These are phyloP conservation scores for Byasa hedistus DNA, from an alignment of 2,888 invertebrate species.

Conservation along the genomic window DNA sequence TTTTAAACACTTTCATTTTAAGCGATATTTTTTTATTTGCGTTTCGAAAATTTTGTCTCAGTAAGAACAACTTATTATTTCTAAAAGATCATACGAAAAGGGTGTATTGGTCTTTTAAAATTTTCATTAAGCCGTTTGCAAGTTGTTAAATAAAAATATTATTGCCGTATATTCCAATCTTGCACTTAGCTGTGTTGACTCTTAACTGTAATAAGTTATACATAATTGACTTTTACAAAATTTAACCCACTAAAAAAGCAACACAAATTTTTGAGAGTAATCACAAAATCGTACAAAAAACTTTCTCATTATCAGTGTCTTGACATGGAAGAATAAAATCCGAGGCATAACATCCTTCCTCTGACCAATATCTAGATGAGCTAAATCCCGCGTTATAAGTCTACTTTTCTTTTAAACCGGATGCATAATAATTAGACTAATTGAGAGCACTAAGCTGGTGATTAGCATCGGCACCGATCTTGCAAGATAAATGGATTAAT, in stretches of 20 bases:
- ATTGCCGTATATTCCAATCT: no score
- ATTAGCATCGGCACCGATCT: not conserved
- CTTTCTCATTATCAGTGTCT: not conserved
- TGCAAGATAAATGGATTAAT: conserved; percentile 10
- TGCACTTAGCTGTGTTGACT: no score
- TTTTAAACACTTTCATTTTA: not conserved
- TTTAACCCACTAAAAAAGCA: no score
- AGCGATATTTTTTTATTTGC: not conserved
- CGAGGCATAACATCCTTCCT: not conserved
- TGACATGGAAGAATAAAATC: not conserved
- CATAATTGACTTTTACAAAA: no score
- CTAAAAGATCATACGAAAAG: no score
- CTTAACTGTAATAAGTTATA: no score
- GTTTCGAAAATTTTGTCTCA: no score
- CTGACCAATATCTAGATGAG: not conserved
- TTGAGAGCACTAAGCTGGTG: not conserved
- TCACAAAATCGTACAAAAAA: not conserved
- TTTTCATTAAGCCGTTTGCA: no score
- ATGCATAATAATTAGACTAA: conserved; percentile 15
- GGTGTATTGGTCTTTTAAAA: no score
- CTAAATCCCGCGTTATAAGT: conserved; percentile 8
- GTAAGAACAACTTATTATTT: no score
- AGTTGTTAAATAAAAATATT: no score
- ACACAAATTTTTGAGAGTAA: no score
- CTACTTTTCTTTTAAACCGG: conserved; percentile 3